Evolutionary conservation across 1,140 invertebrate genomes (phyloP), one percentile per base, ranked within the genome.

Genomic region (Dendrolimus kikuchii): DNA sequence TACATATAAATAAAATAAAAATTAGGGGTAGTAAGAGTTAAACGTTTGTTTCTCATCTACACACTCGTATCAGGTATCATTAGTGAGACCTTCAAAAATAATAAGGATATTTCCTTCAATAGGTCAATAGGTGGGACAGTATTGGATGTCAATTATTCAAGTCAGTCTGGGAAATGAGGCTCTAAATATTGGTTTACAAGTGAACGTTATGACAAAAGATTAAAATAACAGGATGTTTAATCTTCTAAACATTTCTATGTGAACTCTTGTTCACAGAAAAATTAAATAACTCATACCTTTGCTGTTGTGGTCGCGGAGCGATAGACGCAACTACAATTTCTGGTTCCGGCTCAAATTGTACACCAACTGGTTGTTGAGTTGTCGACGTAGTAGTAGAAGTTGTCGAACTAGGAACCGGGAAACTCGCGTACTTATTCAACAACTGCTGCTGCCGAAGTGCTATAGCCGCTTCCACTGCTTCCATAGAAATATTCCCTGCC

Each of bases 401-500:
- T 0, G 88, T 85, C 0, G 88, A 87, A 0, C 88, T 83, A 0
- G 87, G 86, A 1, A 77, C 53, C 0, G 86, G 74, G 37, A 83
- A 77, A 52, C 89, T 88, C 0, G 90, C 88, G 63, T 89, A 91
- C 57, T 89, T 89, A 50, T 57, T 88, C 57, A 92, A 74, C 36
- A 92, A 64, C 64, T 93, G 92, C 63, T 93, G 92, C 49, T 93
- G 92, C 42, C 91, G 87, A 46, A 93, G 68, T 7, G 90, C 87
- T 53, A 94, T 92, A 1, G 93, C 93, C 9, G 92, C 89, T 63
- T 93, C 92, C 2, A 94, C 88, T 5, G 92, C 92, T 51, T 93
- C 92, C 57, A 93, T 89, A 0, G 91, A 93, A 40, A 94, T 91
- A 64, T 94, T 94, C 7, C 92, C 92, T 0, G 92, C 92, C 45